These are phyloP conservation scores for Erannis defoliaria DNA, from an alignment of 2,888 invertebrate species.

Conservation along the genomic window DNA sequence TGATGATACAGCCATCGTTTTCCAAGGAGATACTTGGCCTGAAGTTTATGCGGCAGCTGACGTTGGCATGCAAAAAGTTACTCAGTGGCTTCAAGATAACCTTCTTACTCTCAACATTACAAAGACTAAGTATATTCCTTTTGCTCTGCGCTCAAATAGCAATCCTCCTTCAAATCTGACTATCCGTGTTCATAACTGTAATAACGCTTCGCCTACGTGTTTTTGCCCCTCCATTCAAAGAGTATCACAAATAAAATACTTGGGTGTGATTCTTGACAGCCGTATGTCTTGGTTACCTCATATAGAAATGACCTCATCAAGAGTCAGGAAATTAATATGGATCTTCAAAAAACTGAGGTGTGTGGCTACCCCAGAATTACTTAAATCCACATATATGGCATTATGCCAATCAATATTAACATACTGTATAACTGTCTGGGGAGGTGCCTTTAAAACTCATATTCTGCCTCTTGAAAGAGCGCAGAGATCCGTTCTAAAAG, in stretches of 20 bases:
- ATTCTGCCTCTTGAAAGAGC: not conserved
- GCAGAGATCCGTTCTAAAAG: not conserved
- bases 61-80: not conserved
- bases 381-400: not conserved
- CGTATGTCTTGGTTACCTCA: not conserved
- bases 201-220: not conserved
- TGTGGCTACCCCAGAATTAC: not conserved
- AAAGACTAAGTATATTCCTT: not conserved
- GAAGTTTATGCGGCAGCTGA: not conserved
- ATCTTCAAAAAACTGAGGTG: not conserved
- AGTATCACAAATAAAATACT: not conserved
- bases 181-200: not conserved
- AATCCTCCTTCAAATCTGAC: not conserved
- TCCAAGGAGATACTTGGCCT: not conserved
- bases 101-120: not conserved
- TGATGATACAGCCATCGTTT: not conserved
- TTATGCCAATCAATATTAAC: not conserved
- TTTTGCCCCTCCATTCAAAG: not conserved
- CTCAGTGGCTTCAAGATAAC: not conserved
- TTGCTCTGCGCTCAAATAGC: not conserved
- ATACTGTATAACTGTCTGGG: not conserved
- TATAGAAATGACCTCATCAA: not conserved
- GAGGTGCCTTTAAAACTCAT: not conserved
- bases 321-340: not conserved
- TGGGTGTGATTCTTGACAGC: not conserved